These are phyloP conservation scores for Leucania comma DNA, from an alignment of 2,888 invertebrate genomes.

Conservation along the genomic window DNA sequence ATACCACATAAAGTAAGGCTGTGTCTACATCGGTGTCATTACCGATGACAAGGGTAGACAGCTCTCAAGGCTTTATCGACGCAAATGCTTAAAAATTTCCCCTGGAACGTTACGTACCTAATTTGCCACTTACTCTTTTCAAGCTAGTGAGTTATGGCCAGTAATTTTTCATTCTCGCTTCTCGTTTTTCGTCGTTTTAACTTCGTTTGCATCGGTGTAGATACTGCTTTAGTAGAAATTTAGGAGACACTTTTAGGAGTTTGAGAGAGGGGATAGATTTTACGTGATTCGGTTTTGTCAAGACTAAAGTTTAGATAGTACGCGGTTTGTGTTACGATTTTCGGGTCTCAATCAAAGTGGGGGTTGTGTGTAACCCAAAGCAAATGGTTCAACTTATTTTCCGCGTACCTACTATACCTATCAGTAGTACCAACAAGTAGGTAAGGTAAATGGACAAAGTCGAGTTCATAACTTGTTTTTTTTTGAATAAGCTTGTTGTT, in stretches of 20 bases:
- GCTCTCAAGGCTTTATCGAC: slow-evolving; percentile 67
- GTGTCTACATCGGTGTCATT: slow-evolving; percentile 63
- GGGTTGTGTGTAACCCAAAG: too few relatives aligned
- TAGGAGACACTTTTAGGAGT: slow-evolving; percentile 25
- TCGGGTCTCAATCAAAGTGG: too few relatives aligned
- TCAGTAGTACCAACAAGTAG: not conserved
- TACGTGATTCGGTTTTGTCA: slow-evolving; percentile 16
- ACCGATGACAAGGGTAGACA: slow-evolving; percentile 66
- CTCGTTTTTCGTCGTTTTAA: slow-evolving; percentile 67
- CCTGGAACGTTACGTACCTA: slow-evolving; percentile 68
- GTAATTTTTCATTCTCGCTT: slow-evolving; percentile 76
- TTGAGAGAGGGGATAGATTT: not conserved
- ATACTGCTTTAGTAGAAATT: slow-evolving; percentile 56
- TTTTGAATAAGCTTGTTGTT: not conserved
- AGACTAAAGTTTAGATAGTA: too few relatives aligned
- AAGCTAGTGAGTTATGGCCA: slow-evolving; percentile 75
- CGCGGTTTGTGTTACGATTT: too few relatives aligned
- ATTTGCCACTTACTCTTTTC: slow-evolving; percentile 77
- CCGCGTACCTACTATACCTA: too few relatives aligned
- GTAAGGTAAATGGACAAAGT: not conserved
- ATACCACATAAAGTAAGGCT: slow-evolving; percentile 28
- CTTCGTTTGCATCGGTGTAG: slow-evolving; percentile 67
- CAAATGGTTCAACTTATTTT: too few relatives aligned
- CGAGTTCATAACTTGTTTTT: not conserved
- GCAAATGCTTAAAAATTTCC: slow-evolving; percentile 77